Evolutionary conservation across 2,113 vertebrate species (phyloP), one percentile per base, ranked within the genome.

Genomic region (Rhadina sibilatrix): DNA sequence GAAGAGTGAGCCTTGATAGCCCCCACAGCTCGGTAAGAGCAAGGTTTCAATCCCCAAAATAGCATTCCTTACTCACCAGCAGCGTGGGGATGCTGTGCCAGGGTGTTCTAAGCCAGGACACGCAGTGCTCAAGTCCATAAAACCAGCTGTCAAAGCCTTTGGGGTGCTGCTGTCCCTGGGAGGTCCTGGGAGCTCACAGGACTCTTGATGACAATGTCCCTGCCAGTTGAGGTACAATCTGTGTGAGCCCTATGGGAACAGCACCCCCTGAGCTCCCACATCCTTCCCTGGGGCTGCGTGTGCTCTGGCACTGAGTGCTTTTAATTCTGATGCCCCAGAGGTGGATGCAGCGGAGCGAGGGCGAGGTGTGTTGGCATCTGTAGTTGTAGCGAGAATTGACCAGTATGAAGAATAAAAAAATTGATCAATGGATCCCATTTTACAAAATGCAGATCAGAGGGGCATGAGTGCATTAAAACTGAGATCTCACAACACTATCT

Each of bases 291-390:
- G 30, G 63, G 33, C 63, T 80, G 35, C 2, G 2, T 1, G 6
- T 60, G 49, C 20, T 64, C 63, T 37, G 68, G 53, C 68, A 68
- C 8, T 0, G 1, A 52, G 28, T 2, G 18, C 37, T 46, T 95
- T 64, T 22, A 30, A 10, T 87, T 65, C 40, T 56, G 21, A 13
- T 28, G 25, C 24, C 25, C 53, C 91, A 83, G 35, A 63, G 28
- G 38, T n/a, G 14, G 19, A 53, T 23, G 37, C 1, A 3, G 28
- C 0, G 0, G n/a, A 78, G 21, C 0, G 0, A 85, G 42, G 54
- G 42, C 12, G 5, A 74, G 8, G 4, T 31, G n/a, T 33, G 14
- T 25, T 27, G 46, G 50, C 18, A 75, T 53, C 24, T 54, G 2
- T 15, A 49, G 14, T 5, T 75, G 47, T 40, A 83, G 44, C 42